Evolutionary conservation across 2,888 invertebrate genomes (phyloP).

Genomic region (Lapara coniferarum): DNA sequence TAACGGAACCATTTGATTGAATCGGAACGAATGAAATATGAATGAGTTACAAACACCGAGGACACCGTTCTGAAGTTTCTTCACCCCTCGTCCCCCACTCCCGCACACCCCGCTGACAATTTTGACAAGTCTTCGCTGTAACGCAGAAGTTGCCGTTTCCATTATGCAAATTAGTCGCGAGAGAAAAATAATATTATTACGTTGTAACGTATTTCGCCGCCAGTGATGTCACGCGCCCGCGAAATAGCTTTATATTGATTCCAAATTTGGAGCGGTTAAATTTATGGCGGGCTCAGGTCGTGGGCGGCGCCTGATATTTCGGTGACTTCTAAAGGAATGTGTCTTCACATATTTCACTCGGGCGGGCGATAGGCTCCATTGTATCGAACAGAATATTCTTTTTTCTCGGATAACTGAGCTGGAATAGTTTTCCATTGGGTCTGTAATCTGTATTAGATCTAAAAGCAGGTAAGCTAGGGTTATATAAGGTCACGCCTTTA

Average conservation of each 20-base stretch:
- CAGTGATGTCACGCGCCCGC: constrained; percentile 16
- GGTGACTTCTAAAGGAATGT: constrained; percentile 5
- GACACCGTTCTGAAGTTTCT: constrained; percentile 4
- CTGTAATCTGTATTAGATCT: no score
- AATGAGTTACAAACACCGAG: constrained; percentile 37
- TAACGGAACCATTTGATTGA: constrained; percentile 21
- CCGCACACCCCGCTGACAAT: constrained; percentile 34
- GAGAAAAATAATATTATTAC: constrained; percentile 32
- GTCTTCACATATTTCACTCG: constrained; percentile 6
- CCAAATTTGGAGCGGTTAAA: constrained; percentile 23
- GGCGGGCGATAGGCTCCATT: background rate
- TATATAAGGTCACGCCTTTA: no score
- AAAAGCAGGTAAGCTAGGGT: no score
- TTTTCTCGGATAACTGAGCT: background rate
- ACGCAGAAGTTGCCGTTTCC: constrained; percentile 17
- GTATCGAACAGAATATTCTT: constrained; percentile 2
- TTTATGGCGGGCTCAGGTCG: constrained; percentile 21
- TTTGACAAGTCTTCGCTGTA: constrained; percentile 33
- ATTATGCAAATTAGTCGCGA: constrained; percentile 42
- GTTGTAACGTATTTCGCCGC: background rate
- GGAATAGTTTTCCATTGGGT: no score
- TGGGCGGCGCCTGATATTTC: constrained; percentile 12
- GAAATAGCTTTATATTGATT: constrained; percentile 28
- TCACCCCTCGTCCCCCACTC: background rate
- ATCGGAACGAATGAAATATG: constrained; percentile 37